A percentile compares a stretch with the other conserved stretches of the same genome.
These are phyloP conservation scores for Centropyge bicolor DNA, from an alignment of 2,797 vertebrate species.

Conservation along the genomic window DNA sequence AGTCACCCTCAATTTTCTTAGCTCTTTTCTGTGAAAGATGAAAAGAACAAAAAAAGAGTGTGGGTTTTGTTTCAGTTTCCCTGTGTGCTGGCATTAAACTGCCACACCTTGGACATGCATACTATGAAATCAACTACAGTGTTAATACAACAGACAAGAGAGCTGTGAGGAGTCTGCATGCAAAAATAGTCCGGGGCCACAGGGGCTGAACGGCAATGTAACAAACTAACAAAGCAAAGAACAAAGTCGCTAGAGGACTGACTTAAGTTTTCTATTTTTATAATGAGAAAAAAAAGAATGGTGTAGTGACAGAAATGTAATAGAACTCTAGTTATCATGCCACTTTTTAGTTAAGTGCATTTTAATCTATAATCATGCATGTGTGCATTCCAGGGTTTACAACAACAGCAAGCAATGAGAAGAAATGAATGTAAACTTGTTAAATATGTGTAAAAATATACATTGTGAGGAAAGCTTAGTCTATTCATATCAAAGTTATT, in stretches of 20 bases:
- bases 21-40: conserved; percentile 95
- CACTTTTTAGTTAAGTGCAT: conserved; percentile 38
- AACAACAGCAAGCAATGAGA: conserved; percentile 70
- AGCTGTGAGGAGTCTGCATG: conserved; percentile 63
- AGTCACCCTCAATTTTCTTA: conserved; percentile 99
- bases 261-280: conserved; percentile 27
- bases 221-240: conserved; percentile 44
- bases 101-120: conserved; percentile 72
- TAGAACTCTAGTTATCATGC: conserved; percentile 57
- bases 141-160: conserved; percentile 62
- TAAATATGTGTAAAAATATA: conserved; percentile 19
- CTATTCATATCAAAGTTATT: background rate
- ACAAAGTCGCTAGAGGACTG: conserved; percentile 9
- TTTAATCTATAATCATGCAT: conserved; percentile 65
- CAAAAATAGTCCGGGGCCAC: conserved; percentile 47
- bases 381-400: conserved; percentile 70
- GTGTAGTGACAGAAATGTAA: conserved; percentile 36
- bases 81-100: conserved; percentile 38
- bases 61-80: conserved; percentile 75
- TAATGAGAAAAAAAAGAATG: conserved; percentile 44
- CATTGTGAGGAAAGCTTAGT: conserved; percentile 29
- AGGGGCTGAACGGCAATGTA: conserved; percentile 26
- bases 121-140: conserved; percentile 45
- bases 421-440: conserved; percentile 34
- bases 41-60: conserved; percentile 75